A percentile compares a stretch with the other conserved stretches of the same genome.
Conservation (phyloP, 2,888 invertebrate genomes). For the Perizoma flavofasciatum region DNA sequence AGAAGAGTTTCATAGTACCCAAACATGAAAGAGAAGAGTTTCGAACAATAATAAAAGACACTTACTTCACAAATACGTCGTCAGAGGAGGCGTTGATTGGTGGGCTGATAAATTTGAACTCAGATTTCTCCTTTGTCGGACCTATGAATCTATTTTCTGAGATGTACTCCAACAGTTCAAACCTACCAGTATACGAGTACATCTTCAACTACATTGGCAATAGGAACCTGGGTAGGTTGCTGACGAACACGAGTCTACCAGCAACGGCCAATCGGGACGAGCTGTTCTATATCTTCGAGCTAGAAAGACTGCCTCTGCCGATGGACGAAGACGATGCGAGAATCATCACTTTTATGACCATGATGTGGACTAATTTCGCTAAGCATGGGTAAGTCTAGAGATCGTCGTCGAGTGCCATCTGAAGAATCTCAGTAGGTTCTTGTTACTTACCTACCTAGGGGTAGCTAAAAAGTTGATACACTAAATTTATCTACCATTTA, state of each 20-base stretch:
- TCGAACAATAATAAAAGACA: constrained; percentile 59
- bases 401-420: no score
- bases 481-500: no score
- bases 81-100: constrained; percentile 68
- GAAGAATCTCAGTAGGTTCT: no score
- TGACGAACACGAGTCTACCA: constrained; percentile 68
- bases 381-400: constrained; percentile 67
- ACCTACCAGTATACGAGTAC: constrained; percentile 60
- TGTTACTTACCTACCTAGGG: no score
- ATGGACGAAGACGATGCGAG: constrained; percentile 74
- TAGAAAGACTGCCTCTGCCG: constrained; percentile 66
- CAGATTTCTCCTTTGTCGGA: constrained; percentile 71
- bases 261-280: constrained; percentile 72
- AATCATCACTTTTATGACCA: constrained; percentile 74
- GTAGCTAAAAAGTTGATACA: no score
- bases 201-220: constrained; percentile 71
- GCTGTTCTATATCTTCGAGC: constrained; percentile 70
- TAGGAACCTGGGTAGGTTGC: constrained; percentile 68
- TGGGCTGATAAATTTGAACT: constrained; percentile 70
- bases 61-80: constrained; percentile 65
- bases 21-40: constrained; percentile 57
- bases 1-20: constrained; percentile 55
- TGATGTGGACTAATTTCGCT: constrained; percentile 80
- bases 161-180: constrained; percentile 61
- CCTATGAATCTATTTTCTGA: constrained; percentile 70